phyloP scores from a whole-genome alignment of 2,113 vertebrate genomes.

The Tetrax tetrax region DNA sequence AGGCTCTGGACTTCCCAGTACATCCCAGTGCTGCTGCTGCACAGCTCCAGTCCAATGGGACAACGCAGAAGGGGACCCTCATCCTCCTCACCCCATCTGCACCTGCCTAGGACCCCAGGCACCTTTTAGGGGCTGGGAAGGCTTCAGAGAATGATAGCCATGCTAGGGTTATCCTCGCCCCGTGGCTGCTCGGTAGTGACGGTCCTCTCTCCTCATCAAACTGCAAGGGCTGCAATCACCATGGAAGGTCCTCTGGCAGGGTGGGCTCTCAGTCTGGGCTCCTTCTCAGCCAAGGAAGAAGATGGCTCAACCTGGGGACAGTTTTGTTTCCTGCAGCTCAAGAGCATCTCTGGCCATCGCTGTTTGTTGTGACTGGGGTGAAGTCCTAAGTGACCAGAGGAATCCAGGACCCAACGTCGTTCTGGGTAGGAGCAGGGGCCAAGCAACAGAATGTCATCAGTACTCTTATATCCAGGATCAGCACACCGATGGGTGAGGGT shows the following conservation, averaged over 20 bases:
- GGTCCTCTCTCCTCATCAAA: neutral
- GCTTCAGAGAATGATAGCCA: neutral
- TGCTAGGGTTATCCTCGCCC: neutral
- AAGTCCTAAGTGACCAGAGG: neutral
- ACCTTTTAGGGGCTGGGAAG: rapidly evolving
- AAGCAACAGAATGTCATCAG: neutral
- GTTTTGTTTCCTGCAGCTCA: neutral
- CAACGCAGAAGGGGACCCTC: neutral
- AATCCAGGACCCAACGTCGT: rapidly evolving
- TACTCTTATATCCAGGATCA: neutral
- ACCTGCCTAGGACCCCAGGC: neutral
- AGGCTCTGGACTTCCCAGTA: neutral
- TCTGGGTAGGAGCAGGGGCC: neutral
- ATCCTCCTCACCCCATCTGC: neutral
- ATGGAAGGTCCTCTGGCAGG: neutral
- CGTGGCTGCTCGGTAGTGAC: neutral
- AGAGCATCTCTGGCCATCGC: neutral
- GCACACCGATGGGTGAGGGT: rapidly evolving
- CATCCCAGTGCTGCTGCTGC: neutral
- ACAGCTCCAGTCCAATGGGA: neutral
- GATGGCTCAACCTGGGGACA: neutral
- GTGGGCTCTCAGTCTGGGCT: neutral
- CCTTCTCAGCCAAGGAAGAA: neutral
- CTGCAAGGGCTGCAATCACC: neutral
- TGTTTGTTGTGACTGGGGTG: neutral